phyloP scores from a whole-genome alignment of 2,888 invertebrate species.

The Tipula vernalis region DNA sequence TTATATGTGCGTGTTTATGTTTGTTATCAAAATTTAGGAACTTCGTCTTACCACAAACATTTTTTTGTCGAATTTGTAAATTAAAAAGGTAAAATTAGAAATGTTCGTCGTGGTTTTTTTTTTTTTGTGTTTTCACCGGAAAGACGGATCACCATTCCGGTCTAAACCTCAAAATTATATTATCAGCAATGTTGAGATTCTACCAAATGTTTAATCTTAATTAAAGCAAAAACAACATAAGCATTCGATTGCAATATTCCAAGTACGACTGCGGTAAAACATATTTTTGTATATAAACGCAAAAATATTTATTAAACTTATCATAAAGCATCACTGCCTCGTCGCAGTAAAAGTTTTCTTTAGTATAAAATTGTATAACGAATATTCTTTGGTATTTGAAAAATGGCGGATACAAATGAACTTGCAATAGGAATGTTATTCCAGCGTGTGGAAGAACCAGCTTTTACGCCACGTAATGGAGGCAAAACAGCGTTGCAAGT shows the following conservation, averaged over 20 bases:
- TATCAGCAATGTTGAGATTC: not conserved
- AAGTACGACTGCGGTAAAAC: not conserved
- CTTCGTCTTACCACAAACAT: not conserved
- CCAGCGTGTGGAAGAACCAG: constrained; percentile 31
- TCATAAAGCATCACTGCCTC: not conserved
- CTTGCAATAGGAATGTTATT: constrained; percentile 20
- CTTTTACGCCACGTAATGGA: constrained; percentile 28
- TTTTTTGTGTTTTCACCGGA: not conserved
- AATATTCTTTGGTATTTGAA: not conserved
- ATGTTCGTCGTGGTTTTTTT: not conserved
- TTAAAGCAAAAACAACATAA: not conserved
- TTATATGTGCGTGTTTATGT: not conserved
- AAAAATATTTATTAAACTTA: not conserved
- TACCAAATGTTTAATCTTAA: not conserved
- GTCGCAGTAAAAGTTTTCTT: not conserved
- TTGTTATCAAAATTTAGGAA: not conserved
- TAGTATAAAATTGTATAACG: not conserved
- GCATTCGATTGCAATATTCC: not conserved
- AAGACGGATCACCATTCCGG: not conserved
- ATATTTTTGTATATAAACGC: not conserved
- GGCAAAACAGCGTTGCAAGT: constrained; percentile 29
- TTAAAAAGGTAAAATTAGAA: not conserved
- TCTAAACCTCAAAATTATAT: not conserved
- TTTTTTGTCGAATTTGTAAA: not conserved
- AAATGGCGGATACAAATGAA: not conserved